phyloP scores from a whole-genome alignment of 2,797 vertebrate species.

The Rallus crepitans region DNA sequence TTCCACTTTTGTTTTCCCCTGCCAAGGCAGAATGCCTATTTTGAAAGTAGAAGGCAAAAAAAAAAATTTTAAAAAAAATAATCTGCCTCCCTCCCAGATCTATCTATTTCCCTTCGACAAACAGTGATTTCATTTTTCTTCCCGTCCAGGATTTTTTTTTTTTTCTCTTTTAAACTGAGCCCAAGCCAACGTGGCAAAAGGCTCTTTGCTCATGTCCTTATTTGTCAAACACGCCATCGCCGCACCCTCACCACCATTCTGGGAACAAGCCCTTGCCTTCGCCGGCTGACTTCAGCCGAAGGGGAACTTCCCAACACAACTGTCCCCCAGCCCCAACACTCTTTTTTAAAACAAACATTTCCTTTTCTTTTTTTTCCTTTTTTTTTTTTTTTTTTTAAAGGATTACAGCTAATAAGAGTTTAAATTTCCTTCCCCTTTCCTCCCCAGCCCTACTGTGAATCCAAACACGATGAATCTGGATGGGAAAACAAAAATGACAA shows the following conservation, averaged over 20 bases:
- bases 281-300: neutral
- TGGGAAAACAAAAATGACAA: conserved; percentile 20
- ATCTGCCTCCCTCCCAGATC: conserved; percentile 29
- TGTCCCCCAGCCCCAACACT: neutral
- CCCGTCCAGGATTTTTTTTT: conserved; percentile 34
- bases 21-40: neutral
- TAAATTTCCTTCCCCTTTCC: neutral
- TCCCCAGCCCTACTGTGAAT: neutral
- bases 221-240: conserved; percentile 67
- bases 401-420: neutral
- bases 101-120: conserved; percentile 73
- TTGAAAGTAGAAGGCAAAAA: conserved; percentile 53
- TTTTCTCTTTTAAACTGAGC: conserved; percentile 61
- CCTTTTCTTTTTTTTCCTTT: neutral
- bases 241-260: conserved; percentile 43
- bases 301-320: conserved; percentile 39
- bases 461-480: accelerated
- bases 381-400: neutral
- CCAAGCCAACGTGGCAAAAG: conserved; percentile 72
- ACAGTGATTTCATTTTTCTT: conserved; percentile 62
- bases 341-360: neutral
- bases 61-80: neutral
- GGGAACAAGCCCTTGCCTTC: conserved; percentile 30
- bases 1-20: neutral
- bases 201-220: conserved; percentile 75